Conservation (phyloP, 2,113 vertebrate species). For the Campylomormyrus numenius region DNA sequence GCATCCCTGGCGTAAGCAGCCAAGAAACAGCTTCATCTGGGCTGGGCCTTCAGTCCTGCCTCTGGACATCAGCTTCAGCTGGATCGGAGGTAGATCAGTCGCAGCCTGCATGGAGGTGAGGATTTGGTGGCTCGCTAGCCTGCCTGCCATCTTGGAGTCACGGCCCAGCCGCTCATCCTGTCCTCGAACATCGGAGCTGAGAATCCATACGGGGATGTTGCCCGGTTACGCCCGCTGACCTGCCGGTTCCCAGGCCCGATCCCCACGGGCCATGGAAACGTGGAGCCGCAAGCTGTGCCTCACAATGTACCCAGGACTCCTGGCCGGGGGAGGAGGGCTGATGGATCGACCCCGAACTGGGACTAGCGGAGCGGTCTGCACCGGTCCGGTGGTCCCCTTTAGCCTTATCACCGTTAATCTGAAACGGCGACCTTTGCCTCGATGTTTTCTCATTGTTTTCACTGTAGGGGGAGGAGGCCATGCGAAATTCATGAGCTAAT, state of each 20-base stretch:
- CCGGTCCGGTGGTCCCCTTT: background rate
- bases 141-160: background rate
- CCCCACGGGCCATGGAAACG: background rate
- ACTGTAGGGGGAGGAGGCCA: background rate
- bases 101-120: background rate
- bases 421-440: background rate
- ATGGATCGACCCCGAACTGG: background rate
- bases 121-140: background rate
- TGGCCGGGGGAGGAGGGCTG: background rate
- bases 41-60: background rate
- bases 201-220: background rate
- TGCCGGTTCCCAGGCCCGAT: background rate
- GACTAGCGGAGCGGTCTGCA: background rate
- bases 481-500: background rate
- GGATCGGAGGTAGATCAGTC: background rate
- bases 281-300: background rate
- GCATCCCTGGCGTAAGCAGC: background rate
- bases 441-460: background rate
- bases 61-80: background rate
- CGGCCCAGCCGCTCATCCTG: background rate
- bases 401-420: background rate
- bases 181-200: background rate
- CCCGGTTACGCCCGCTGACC: background rate
- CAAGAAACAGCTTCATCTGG: background rate
- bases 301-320: constrained; percentile 16